A percentile compares a stretch with the other conserved stretches of the same genome.
These are phyloP conservation scores for Drosophila serrata DNA, from an alignment of 1,140 invertebrate genomes.

Conservation along the genomic window DNA sequence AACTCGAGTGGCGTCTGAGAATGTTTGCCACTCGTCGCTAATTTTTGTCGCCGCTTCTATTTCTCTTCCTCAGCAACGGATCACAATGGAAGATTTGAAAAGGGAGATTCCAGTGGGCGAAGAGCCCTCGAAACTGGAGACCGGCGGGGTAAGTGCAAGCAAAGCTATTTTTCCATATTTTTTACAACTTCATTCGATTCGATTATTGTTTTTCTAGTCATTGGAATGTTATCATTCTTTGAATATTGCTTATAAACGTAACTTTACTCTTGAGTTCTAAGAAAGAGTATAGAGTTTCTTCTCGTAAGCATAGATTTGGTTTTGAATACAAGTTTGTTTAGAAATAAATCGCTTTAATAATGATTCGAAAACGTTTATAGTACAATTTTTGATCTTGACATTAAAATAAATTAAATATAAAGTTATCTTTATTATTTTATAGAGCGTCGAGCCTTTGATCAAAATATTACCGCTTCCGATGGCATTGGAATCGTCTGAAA, in stretches of 20 bases:
- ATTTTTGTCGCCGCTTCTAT: constrained; percentile 6
- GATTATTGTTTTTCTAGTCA: not conserved
- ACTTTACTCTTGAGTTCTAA: not conserved
- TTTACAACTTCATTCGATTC: not conserved
- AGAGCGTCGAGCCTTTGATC: constrained; percentile 34
- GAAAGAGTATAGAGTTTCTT: not conserved
- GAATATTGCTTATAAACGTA: not conserved
- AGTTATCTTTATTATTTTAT: not conserved
- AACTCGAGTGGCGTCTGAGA: constrained; percentile 39
- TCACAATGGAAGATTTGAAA: constrained; percentile 53
- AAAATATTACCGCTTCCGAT: constrained; percentile 15
- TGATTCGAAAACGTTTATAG: not conserved
- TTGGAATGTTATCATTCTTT: not conserved
- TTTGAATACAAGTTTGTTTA: not conserved
- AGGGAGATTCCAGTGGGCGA: constrained; percentile 20
- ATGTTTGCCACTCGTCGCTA: constrained; percentile 2
- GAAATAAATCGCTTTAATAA: not conserved
- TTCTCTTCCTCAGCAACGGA: constrained; percentile 18
- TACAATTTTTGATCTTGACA: too few relatives aligned
- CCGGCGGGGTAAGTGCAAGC: constrained; percentile 22
- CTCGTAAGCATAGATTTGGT: not conserved
- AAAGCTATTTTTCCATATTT: not conserved
- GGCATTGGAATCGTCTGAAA: constrained; percentile 31
- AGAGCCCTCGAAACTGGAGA: constrained; percentile 22
- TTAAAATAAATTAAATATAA: too few relatives aligned